These are phyloP conservation scores for Leptopterna dolabrata DNA, from an alignment of 2,888 invertebrate species.

Conservation along the genomic window DNA sequence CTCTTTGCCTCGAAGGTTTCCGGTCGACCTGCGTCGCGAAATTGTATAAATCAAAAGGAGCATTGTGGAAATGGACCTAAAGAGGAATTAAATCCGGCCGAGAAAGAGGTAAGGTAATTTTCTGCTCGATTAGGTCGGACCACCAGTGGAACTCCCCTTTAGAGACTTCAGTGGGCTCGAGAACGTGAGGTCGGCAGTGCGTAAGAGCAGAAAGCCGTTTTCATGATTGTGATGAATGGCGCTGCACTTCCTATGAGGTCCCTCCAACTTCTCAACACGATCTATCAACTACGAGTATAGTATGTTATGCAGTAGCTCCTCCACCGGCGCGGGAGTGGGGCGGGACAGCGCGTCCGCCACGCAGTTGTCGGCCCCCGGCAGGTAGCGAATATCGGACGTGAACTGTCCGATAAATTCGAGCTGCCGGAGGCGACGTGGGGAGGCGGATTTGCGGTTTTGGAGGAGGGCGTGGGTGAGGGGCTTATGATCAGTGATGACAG, in stretches of 20 bases:
- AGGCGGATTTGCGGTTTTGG: no score
- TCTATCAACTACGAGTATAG: neutral
- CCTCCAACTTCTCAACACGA: neutral
- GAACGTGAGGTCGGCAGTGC: neutral
- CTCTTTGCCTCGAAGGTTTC: neutral
- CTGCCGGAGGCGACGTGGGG: no score
- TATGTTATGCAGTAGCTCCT: no score
- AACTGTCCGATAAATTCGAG: no score
- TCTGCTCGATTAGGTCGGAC: slow-evolving; percentile 22
- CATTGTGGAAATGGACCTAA: neutral
- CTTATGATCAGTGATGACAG: no score
- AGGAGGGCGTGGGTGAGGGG: no score
- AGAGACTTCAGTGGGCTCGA: neutral
- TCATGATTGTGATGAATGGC: neutral
- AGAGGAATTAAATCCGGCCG: slow-evolving; percentile 7
- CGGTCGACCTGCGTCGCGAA: neutral
- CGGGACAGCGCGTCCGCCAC: no score
- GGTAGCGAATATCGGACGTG: no score
- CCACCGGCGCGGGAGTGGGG: no score
- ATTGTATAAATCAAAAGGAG: neutral
- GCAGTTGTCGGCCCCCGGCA: no score
- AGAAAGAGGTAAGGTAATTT: slow-evolving; percentile 1
- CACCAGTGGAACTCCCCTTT: neutral
- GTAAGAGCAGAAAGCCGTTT: neutral
- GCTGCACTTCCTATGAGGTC: neutral